Percentiles rank a stretch among this genome's conserved stretches.
Conservation (phyloP, 37 sponge, comb jelly and placozoan species). For the Oopsacas minuta region DNA sequence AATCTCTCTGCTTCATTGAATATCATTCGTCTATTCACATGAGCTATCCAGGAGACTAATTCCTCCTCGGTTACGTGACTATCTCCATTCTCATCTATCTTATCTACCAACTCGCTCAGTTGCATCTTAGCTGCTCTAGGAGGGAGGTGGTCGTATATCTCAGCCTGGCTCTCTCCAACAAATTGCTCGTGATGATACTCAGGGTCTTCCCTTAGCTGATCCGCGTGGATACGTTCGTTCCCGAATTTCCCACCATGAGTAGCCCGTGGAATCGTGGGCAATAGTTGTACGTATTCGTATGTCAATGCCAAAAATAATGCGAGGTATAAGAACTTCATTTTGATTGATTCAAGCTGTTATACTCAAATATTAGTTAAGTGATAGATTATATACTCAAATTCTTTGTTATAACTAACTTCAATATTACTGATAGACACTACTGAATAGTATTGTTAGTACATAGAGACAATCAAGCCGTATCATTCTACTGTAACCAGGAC, state of each 20-base stretch:
- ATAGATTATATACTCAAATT: not conserved
- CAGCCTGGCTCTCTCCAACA: not conserved
- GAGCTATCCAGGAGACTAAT: not conserved
- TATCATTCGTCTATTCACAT: not conserved
- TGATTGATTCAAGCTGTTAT: no score
- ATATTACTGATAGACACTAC: constrained; percentile 15
- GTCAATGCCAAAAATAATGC: not conserved
- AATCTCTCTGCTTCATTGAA: constrained; percentile 11
- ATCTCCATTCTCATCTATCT: constrained; percentile 8
- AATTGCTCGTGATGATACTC: constrained; percentile 7
- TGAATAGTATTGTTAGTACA: not conserved
- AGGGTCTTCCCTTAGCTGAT: not conserved
- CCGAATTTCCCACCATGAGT: not conserved
- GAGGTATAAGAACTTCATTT: not conserved
- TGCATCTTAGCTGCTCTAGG: not conserved
- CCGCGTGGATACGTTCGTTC: not conserved
- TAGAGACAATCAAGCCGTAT: not conserved
- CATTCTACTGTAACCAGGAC: not conserved
- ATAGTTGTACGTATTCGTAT: not conserved
- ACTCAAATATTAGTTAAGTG: no score
- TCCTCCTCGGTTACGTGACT: not conserved
- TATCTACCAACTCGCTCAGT: not conserved
- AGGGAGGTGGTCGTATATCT: constrained; percentile 6
- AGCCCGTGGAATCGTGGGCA: not conserved
- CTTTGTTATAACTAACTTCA: not conserved